Evolutionary conservation across 2,888 invertebrate species (phyloP), one percentile per base, ranked within the genome.

Genomic region (Emmelina monodactyla): DNA sequence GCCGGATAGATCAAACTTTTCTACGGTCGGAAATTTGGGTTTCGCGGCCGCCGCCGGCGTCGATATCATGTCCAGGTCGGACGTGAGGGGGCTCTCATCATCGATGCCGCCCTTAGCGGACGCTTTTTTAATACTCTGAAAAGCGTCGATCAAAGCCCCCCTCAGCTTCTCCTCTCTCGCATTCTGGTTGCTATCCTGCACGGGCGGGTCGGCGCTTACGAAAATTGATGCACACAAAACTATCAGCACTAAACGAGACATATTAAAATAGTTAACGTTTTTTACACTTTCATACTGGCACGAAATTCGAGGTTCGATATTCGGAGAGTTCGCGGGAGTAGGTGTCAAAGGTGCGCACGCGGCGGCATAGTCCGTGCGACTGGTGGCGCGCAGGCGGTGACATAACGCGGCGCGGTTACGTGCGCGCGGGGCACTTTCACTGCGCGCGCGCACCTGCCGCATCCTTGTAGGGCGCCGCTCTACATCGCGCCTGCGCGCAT

Each of bases 371-470:
- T 64, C 68, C 57, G 51, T 51, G 55, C 64, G 72, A 75, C 76
- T 70, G 67, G 43, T 42, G 45, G 51, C 36, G 37, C 46, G 40
- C 43, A 42, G 36, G 38, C 43, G 43, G 38, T 39, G 40, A 46
- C n/a, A n/a, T n/a, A n/a, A n/a, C 50, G 47, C 42, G 47, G 53
- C 61, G 52, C 60, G 51, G 62, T 78, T 76, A 78, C 76, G 76
- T 78, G 78, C 70, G 51, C 47, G 14, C 40, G 53, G 49, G 53
- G 53, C 63, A 73, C 75, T 76, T 76, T 76, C 76, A 73, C 76
- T 33, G 44, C 46, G 50, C 47, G 39, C 47, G 50, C 47, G 42
- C 59, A 52, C 55, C 49, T 50, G 49, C 36, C 36, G 42, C 49
- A 50, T 54, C 57, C 55, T 56, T 51, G 51, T 53, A 53, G 50